Base-by-base conservation (phyloP, 2,113 vertebrate genomes). In the Proterorhinus semilunaris region DNA sequence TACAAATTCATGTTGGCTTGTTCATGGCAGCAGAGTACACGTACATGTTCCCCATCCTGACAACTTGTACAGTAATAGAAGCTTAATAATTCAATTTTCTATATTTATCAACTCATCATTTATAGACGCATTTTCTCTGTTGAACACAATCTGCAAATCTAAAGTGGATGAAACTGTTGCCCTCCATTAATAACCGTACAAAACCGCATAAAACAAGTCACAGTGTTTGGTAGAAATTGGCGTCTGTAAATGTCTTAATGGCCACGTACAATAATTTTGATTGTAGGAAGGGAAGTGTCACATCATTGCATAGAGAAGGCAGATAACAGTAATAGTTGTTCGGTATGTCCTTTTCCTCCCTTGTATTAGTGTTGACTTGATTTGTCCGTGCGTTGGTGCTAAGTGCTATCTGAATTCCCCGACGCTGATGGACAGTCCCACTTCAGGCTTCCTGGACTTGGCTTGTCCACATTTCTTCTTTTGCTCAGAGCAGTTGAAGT, bases 401-500 rank as follows among this genome's bases (percentile, higher is more conserved):
- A 45, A 64, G 10, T 55, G 80, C 84, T 93, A 93, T 90, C 88
- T 91, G 82, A 94, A 94, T 6, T 83, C 80, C 15, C 92, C 90
- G 6, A 94, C 93, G 13, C 82, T 93, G 79, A 94, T 94, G 3
- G 93, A 94, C 61, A 94, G 87, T 36, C 88, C 86, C 81, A 92
- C 88, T 83, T 94, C 93, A 69, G 91, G 89, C 76, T 92, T 94
- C 76, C 92, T 90, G 68, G 69, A 69, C 76, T 91, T 93, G 65
- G 66, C 67, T 42, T 67, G 16, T 55, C 68, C 87, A 3, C 55
- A 48, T 48, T 85, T 92, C 71, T 70, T 85, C 65, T 86, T 86
- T 6, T 65, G 62, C 49, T 72, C 82, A 1, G 50, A 10, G 59
- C 8, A 62, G 13, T 79, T 80, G 15, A 67, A 68, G 5, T 55